Evolutionary conservation across 2,888 invertebrate genomes (phyloP).

Genomic region (Rhamnusium bicolor): DNA sequence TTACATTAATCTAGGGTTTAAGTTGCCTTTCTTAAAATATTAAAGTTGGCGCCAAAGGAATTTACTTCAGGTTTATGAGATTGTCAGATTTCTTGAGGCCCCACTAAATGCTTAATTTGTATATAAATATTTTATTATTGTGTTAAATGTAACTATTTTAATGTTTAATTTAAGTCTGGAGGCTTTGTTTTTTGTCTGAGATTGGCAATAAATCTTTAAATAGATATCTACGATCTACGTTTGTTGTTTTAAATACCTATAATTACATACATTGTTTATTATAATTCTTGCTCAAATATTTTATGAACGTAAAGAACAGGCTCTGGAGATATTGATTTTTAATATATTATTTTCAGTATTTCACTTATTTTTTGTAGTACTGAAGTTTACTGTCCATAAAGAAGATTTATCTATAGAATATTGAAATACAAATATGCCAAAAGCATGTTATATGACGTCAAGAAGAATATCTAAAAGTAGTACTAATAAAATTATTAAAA

Average conservation of each 20-base stretch:
- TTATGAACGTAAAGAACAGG: neutral
- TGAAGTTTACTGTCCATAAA: constrained; percentile 18
- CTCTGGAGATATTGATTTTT: neutral
- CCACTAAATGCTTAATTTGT: neutral
- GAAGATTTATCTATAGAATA: constrained; percentile 1
- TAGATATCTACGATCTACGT: neutral
- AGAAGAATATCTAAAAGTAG: neutral
- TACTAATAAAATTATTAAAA: constrained; percentile 16
- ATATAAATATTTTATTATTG: constrained; percentile 7
- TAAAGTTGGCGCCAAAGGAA: constrained; percentile 23
- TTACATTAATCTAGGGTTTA: constrained; percentile 4
- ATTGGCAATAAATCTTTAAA: neutral
- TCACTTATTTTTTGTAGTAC: neutral
- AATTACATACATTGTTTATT: neutral
- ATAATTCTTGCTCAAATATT: neutral
- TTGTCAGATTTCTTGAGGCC: neutral
- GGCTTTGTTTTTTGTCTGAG: neutral
- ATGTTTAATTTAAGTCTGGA: neutral
- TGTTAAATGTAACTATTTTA: neutral
- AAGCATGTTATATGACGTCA: constrained; percentile 23
- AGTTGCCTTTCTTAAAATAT: constrained; percentile 17
- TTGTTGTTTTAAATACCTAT: neutral
- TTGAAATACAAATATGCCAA: neutral
- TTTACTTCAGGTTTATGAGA: constrained; percentile 17
- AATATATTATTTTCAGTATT: neutral